These are phyloP conservation scores for Bellardia bayeri DNA, from an alignment of 2,888 invertebrate species.

Conservation along the genomic window DNA sequence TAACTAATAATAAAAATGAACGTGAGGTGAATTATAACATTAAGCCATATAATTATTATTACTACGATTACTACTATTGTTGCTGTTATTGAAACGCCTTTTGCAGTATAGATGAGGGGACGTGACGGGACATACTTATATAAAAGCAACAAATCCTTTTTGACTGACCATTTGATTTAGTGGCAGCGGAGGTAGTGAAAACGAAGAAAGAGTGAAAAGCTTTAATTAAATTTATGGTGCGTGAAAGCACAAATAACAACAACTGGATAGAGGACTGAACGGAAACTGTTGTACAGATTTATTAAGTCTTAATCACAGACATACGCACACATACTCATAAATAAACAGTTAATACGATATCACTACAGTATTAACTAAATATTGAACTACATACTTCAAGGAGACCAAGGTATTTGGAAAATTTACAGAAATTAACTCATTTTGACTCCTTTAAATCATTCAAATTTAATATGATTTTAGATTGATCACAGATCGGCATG, in stretches of 20 bases:
- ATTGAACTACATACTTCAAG: not conserved
- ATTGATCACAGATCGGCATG: no score
- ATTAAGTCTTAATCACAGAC: slow-evolving; percentile 43
- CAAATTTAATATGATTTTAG: no score
- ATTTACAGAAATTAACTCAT: no score
- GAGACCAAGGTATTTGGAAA: not conserved
- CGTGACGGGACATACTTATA: not conserved
- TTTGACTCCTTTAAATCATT: no score
- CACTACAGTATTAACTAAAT: not conserved
- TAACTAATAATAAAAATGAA: slow-evolving; percentile 63
- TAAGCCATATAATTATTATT: slow-evolving; percentile 49
- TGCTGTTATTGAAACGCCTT: slow-evolving; percentile 52
- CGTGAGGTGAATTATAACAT: slow-evolving; percentile 64
- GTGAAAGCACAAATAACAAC: slow-evolving; percentile 43
- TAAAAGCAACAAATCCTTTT: slow-evolving; percentile 49
- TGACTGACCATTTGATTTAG: slow-evolving; percentile 54
- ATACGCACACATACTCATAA: not conserved
- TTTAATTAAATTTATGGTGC: slow-evolving; percentile 65
- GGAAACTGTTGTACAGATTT: slow-evolving; percentile 53
- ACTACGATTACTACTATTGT: slow-evolving; percentile 9
- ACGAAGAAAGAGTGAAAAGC: slow-evolving; percentile 24
- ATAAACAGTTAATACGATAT: not conserved
- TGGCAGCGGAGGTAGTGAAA: not conserved
- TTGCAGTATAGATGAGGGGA: no score
- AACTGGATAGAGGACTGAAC: slow-evolving; percentile 8